Evolutionary conservation across 2,113 vertebrate genomes (phyloP).

Genomic region (Malurus elegans): DNA sequence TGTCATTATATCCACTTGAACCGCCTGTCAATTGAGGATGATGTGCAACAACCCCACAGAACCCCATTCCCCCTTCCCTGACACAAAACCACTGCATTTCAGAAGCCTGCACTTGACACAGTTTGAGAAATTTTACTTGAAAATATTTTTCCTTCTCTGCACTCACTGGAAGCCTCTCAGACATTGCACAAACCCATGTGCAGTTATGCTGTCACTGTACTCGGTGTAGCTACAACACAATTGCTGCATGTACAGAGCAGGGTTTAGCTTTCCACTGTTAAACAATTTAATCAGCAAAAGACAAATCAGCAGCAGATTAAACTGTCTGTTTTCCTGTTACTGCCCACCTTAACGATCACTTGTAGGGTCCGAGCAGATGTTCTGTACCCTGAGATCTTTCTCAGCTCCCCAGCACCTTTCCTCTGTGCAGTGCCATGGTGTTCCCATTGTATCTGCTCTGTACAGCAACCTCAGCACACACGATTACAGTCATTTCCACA

Average conservation of each 20-base stretch:
- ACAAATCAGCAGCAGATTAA: background rate
- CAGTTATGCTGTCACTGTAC: background rate
- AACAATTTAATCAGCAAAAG: background rate
- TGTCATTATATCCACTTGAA: background rate
- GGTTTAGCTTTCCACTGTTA: background rate
- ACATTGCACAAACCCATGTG: background rate
- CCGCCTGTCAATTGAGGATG: accelerated
- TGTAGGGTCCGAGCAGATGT: no score
- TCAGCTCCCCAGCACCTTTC: background rate
- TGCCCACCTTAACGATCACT: background rate
- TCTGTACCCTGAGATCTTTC: background rate
- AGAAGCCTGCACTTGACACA: background rate
- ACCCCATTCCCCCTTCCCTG: accelerated
- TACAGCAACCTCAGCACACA: background rate
- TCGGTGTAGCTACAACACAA: background rate
- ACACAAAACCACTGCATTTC: background rate
- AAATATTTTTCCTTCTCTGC: background rate
- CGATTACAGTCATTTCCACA: background rate
- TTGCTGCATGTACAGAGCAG: background rate
- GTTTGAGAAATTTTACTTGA: background rate
- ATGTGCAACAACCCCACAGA: background rate
- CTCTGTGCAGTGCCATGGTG: accelerated
- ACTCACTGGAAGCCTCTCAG: background rate
- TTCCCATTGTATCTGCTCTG: background rate
- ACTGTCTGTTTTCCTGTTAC: background rate